Conservation (phyloP, 2,888 invertebrate species). For the Polyommatus iphigenia region DNA sequence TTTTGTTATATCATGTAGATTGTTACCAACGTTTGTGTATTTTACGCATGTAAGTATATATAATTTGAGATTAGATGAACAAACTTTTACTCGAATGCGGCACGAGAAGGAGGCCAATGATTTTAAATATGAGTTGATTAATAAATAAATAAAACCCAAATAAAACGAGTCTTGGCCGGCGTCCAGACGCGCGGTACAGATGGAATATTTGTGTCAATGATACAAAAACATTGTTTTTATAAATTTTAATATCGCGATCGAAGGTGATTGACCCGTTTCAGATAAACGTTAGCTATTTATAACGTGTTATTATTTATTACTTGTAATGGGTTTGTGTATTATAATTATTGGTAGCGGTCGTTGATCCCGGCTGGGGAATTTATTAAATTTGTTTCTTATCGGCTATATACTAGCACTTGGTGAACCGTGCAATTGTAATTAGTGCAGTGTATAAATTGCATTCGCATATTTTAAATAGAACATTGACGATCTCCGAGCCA, state of each 20-base stretch:
- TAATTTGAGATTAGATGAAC: neutral
- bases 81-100: slow-evolving; percentile 3
- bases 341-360: slow-evolving; percentile 5
- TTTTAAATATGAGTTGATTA: neutral
- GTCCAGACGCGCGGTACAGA: neutral
- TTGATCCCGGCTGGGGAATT: slow-evolving; percentile 3
- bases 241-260: slow-evolving; percentile 3
- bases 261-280: slow-evolving; percentile 20
- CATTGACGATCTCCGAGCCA: neutral
- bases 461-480: neutral
- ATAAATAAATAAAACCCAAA: slow-evolving; percentile 17
- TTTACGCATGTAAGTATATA: neutral
- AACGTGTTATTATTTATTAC: slow-evolving; percentile 17
- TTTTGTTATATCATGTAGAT: neutral
- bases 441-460: neutral
- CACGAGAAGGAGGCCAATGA: neutral
- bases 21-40: neutral
- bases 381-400: neutral
- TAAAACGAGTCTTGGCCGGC: slow-evolving; percentile 1
- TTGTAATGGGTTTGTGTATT: slow-evolving; percentile 20
- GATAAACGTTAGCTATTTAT: slow-evolving; percentile 17
- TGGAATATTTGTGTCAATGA: slow-evolving; percentile 18
- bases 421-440: neutral
- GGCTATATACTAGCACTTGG: neutral
- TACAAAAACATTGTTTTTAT: slow-evolving; percentile 12